A percentile compares a stretch with the other conserved stretches of the same genome.
Evolutionary conservation across 2,113 vertebrate genomes (phyloP).

Genomic region (Sylvia atricapilla): DNA sequence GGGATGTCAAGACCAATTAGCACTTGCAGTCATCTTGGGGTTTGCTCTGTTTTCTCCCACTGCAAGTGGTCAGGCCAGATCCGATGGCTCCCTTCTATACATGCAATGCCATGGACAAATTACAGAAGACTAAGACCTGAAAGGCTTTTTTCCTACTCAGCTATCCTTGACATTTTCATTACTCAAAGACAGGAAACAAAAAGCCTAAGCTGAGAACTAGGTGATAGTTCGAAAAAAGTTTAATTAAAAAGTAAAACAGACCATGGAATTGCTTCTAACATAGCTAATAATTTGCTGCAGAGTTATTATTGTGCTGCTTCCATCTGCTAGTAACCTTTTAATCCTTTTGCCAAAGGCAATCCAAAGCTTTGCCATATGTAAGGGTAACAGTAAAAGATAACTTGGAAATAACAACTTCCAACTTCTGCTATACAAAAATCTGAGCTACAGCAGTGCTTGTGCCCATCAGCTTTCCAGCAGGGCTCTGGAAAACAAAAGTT

Average conservation of each 20-base stretch:
- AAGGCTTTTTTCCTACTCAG: neutral
- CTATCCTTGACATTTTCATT: neutral
- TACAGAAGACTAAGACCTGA: neutral
- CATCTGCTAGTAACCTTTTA: conserved; percentile 45
- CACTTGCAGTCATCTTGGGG: neutral
- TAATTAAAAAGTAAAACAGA: conserved; percentile 39
- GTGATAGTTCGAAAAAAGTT: conserved; percentile 3
- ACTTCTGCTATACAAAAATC: neutral
- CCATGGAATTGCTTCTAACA: conserved; percentile 29
- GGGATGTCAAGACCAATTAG: conserved; percentile 37
- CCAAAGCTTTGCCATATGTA: neutral
- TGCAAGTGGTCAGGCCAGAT: conserved; percentile 14
- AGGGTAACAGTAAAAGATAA: neutral
- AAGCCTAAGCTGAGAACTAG: neutral
- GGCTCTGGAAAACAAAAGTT: neutral
- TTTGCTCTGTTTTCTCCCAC: conserved; percentile 16
- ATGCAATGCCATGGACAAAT: neutral
- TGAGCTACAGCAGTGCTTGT: neutral
- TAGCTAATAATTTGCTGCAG: conserved; percentile 37
- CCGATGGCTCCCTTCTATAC: neutral
- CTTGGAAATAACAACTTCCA: neutral
- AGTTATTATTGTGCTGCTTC: neutral
- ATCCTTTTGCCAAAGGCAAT: conserved; percentile 30
- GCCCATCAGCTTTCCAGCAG: neutral
- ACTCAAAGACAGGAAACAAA: conserved; percentile 16